These are phyloP conservation scores for Alces alces DNA, from an alignment of 2,113 vertebrate species.

Conservation along the genomic window DNA sequence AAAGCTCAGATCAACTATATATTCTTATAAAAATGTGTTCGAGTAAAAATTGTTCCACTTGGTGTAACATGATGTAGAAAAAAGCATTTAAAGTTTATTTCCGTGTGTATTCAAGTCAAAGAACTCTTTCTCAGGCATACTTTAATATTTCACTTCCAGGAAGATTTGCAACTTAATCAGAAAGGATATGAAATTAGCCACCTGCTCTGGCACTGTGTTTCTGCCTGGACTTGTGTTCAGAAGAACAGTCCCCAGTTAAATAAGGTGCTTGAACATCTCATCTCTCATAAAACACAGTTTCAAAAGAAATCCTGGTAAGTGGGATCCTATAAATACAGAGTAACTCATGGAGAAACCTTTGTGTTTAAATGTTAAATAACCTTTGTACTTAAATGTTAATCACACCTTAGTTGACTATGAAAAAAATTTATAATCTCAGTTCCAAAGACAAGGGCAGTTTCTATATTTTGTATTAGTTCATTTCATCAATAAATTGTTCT, in stretches of 20 bases:
- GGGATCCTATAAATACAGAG: neutral
- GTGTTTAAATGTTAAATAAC: constrained; percentile 67
- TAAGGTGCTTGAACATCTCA: constrained; percentile 69
- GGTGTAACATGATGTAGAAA: neutral
- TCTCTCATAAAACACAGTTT: constrained; percentile 68
- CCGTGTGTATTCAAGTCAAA: constrained; percentile 23
- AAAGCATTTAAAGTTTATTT: constrained; percentile 37
- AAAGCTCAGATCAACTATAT: neutral
- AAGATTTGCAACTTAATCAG: neutral
- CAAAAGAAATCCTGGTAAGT: constrained; percentile 67
- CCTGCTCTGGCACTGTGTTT: constrained; percentile 74
- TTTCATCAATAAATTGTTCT: constrained; percentile 46
- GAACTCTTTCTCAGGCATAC: neutral
- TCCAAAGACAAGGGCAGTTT: constrained; percentile 48
- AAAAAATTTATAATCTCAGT: constrained; percentile 55
- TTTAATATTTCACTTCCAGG: constrained; percentile 32
- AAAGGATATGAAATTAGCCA: constrained; percentile 46
- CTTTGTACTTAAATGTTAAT: constrained; percentile 70
- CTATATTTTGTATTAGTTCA: constrained; percentile 45
- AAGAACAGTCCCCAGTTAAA: constrained; percentile 59
- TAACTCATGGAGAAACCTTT: constrained; percentile 52
- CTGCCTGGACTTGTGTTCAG: constrained; percentile 75
- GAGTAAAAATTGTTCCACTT: neutral
- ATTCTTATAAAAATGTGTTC: neutral
- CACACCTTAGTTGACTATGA: constrained; percentile 43